A percentile compares a stretch with the other conserved stretches of the same genome.
Evolutionary conservation across 2,113 vertebrate genomes (phyloP).

Genomic region (Ctenodactylus gundi): DNA sequence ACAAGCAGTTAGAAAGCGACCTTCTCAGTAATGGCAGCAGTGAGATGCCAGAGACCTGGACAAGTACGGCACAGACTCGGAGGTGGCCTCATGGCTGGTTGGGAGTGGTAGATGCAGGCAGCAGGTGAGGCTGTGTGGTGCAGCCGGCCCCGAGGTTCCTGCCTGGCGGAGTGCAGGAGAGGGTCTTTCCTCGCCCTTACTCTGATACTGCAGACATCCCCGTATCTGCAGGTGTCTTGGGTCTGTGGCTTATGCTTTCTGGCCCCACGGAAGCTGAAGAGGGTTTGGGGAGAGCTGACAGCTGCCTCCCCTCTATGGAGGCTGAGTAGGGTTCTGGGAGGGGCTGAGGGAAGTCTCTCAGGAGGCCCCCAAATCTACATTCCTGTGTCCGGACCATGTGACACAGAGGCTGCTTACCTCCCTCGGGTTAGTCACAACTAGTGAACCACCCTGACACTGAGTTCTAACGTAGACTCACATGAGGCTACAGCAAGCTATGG

Average conservation of each 20-base stretch:
- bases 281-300: too few relatives aligned
- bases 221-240: neutral
- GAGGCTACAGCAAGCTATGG: too few relatives aligned
- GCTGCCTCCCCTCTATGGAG: too few relatives aligned
- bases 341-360: neutral
- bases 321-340: too few relatives aligned
- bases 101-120: neutral
- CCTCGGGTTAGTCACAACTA: neutral
- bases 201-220: too few relatives aligned
- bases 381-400: neutral
- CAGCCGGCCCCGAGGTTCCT: neutral
- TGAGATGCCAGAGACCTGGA: neutral
- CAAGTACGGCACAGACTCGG: neutral
- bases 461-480: neutral
- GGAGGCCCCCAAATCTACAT: neutral
- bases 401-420: too few relatives aligned
- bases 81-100: too few relatives aligned
- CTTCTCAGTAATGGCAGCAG: neutral
- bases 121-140: too few relatives aligned
- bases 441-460: neutral
- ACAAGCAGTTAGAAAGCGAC: neutral
- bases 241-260: neutral
- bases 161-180: too few relatives aligned
- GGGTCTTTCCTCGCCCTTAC: too few relatives aligned
- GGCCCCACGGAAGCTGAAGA: too few relatives aligned